Evolutionary conservation across 2,797 vertebrate genomes (phyloP), one percentile per base, ranked within the genome.

Genomic region (Phataginus tricuspis): DNA sequence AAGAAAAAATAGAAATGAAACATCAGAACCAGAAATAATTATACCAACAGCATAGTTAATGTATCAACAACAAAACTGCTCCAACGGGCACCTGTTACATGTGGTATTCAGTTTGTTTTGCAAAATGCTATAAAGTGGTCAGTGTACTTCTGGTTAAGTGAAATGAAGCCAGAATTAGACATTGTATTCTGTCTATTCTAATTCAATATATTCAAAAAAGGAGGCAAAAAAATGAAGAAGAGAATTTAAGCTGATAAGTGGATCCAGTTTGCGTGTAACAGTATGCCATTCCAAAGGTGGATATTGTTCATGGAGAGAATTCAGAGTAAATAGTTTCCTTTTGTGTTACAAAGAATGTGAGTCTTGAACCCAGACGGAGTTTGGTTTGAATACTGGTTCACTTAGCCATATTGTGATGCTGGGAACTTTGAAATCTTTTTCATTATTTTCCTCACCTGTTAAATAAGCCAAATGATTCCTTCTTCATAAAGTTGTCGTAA

Each of bases 1-100:
- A 45, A 74, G n/a, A 93, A 63, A 84, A 95, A 95, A 64, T 69
- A 83, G 51, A 87, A 68, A 80, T 69, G 29, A 82, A 77, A 94
- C 10, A 16, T 49, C 39, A 51, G 82, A 90, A 31, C 77, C 53
- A 63, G 64, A 95, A 96, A 57, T 75, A 96, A 86, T 45, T 31
- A 57, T 18, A 71, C 29, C 80, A 77, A 7, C 2, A 3, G 6
- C 42, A n/a, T 92, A 4, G 34, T 77, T 94, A 42, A 71, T 89
- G 79, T 39, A 59, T 21, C 25, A 86, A 4, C 25, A 86, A 66
- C 69, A 77, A 51, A 90, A 51, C 64, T 68, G 18, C 57, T 66
- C 51, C 55, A 53, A 4, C 6, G 31, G 51, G 37, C 10, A 53
- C 37, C 69, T 77, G 13, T 42, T 69, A 19, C 21, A 39, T 45